These are phyloP conservation scores for Latrodectus elegans DNA, from an alignment of 2,888 invertebrate species.

Conservation along the genomic window DNA sequence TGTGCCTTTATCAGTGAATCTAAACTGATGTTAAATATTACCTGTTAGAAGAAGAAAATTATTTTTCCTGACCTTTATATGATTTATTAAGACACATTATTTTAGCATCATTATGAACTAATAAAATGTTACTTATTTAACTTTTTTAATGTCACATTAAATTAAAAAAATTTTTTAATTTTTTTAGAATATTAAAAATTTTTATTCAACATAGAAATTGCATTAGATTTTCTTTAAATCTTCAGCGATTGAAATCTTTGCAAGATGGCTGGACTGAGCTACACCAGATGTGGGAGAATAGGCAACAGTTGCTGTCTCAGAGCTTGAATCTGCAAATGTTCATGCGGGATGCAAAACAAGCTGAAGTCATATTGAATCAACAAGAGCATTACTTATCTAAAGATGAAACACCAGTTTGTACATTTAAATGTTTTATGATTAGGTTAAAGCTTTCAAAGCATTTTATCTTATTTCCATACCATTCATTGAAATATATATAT, in stretches of 20 bases:
- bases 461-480: too few relatives aligned
- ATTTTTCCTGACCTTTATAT: too few relatives aligned
- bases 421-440: background rate
- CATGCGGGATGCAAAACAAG: slow-evolving; percentile 96
- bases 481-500: too few relatives aligned
- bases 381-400: slow-evolving; percentile 98
- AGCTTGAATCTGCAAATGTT: slow-evolving; percentile 95
- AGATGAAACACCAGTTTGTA: slow-evolving; percentile 90
- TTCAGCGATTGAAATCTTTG: slow-evolving; percentile 90
- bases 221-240: slow-evolving; percentile 7
- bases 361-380: slow-evolving; percentile 96
- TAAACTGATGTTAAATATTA: too few relatives aligned
- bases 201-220: background rate
- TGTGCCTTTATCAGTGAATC: too few relatives aligned
- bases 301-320: slow-evolving; percentile 94
- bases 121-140: background rate
- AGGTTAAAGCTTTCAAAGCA: background rate
- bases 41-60: too few relatives aligned
- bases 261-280: slow-evolving; percentile 99
- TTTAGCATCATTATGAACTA: background rate
- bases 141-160: background rate
- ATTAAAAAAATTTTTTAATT: background rate
- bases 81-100: background rate
- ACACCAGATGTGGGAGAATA: slow-evolving; percentile 99
- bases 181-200: background rate